Evolutionary conservation across 2,888 invertebrate genomes (phyloP), one percentile per base, ranked within the genome.

Genomic region (Orthonevra nobilis): DNA sequence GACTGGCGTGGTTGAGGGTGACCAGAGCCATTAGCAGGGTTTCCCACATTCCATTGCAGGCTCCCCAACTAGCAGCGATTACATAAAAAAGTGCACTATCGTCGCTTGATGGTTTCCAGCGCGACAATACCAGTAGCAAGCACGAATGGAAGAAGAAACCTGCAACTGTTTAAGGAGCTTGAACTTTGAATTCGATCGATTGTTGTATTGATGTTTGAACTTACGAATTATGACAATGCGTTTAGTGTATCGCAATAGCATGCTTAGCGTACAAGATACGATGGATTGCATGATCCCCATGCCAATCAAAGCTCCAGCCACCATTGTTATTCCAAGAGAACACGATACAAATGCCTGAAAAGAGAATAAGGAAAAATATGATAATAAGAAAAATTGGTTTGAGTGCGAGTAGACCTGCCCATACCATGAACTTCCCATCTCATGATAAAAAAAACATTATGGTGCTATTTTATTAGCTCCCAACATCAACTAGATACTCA

Each of bases 31-130:
- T 89, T 52, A 90, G 86, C 15, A 92, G 86, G 2, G 94, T 94
- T 85, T 96, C 95, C 95, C 95, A 96, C 82, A 95, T 93, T 14
- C 94, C 94, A 61, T 95, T 95, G 87, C 95, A 95, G 1, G 95
- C 95, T 10, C 95, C 95, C 95, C 95, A 96, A 0, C 95, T 94
- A 0, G 95, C 95, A 1, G 95, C 94, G 52, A 95, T 94, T 15
- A 95, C 94, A 82, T 95, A 95, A 72, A 95, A 95, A 54, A 95
- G 90, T 0, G 95, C 95, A 10, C 94, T 92, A 84, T 95, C 95
- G 58, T 95, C 95, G 70, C 92, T 92, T 0, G 94, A 94, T 0
- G 95, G 95, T 81, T 94, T 92, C 95, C 95, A 95, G 23, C 94
- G 90, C 75, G 94, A 90, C 82, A 95, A 88, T 0, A 94, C 95